Evolutionary conservation across 2,888 invertebrate genomes (phyloP), one percentile per base, ranked within the genome.

Genomic region (Polylopha cassiicola): DNA sequence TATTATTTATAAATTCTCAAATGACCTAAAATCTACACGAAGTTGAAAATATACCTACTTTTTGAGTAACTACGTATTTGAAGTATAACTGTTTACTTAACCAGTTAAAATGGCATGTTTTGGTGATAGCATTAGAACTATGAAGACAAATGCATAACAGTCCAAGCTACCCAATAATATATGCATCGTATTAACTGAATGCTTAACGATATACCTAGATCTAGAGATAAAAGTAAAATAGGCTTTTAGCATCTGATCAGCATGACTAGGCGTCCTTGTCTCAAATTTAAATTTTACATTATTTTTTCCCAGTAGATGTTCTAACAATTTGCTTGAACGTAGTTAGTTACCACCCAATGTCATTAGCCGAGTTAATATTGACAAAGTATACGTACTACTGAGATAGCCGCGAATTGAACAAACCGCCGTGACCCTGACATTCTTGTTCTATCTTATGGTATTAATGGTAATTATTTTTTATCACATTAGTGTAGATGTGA

Each of bases 141-240:
- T n/a, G n/a, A n/a, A n/a, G n/a, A n/a, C n/a, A n/a, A n/a, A n/a
- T n/a, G n/a, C n/a, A n/a, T n/a, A n/a, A n/a, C n/a, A n/a, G 5
- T 27, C n/a, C 16, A 37, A 37, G 26, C 38, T 34, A 27, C 26
- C 27, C 27, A 10, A 37, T 55, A 52, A 45, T 51, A 43, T 57
- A 58, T 49, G 58, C 56, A 51, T 53, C 43, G 45, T 48, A 53
- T 51, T 58, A 61, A 61, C 60, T 24, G 36, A 34, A 23, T 41
- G 41, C 39, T 48, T 46, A n/a, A 20, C 21, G 16, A 28, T 24
- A 28, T 17, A 34, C 18, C 17, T 34, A 47, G 47, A 50, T 27
- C 27, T 39, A 32, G 34, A 41, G 33, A 50, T 55, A 20, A 18
- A 21, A 29, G 16, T 13, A 27, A 27, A 17, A 9, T 31, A 21